phyloP scores from a whole-genome alignment of 2,113 vertebrate species.

The Mesitornis unicolor region DNA sequence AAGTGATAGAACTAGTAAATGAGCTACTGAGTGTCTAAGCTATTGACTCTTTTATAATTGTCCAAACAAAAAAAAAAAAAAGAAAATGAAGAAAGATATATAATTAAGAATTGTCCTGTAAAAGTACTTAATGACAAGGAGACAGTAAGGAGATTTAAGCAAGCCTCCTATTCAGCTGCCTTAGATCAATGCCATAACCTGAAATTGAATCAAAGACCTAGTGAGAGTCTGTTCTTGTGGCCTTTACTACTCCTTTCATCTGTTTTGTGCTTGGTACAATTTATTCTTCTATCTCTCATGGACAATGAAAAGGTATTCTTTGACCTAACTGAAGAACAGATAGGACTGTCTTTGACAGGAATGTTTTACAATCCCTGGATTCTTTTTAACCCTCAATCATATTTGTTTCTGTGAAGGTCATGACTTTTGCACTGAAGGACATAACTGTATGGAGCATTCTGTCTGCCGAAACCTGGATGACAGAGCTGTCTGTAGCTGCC shows the following conservation, averaged over 20 bases:
- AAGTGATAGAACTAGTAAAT: background rate
- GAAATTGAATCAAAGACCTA: conserved; percentile 4
- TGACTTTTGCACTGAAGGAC: conserved; percentile 91
- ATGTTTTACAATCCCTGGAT: conserved; percentile 10
- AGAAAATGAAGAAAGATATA: background rate
- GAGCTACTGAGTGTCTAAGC: background rate
- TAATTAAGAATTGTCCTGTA: background rate
- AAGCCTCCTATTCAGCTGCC: background rate
- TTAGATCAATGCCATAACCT: conserved; percentile 20
- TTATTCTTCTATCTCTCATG: conserved; percentile 24
- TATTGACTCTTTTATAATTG: background rate
- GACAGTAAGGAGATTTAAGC: conserved; percentile 16
- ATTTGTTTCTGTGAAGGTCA: conserved; percentile 79
- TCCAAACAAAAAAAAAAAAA: background rate
- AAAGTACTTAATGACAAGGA: background rate
- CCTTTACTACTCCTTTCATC: conserved; percentile 19
- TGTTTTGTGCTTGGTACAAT: conserved; percentile 9
- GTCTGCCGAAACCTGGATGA: conserved; percentile 91
- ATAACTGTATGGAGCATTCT: conserved; percentile 90
- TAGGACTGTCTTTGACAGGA: background rate
- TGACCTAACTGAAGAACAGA: background rate
- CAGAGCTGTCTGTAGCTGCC: conserved; percentile 88
- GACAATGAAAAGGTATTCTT: conserved; percentile 10
- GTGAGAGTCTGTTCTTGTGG: background rate
- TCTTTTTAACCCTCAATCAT: conserved; percentile 28